Conservation (phyloP, 2,113 vertebrate genomes). For the Numida meleagris region DNA sequence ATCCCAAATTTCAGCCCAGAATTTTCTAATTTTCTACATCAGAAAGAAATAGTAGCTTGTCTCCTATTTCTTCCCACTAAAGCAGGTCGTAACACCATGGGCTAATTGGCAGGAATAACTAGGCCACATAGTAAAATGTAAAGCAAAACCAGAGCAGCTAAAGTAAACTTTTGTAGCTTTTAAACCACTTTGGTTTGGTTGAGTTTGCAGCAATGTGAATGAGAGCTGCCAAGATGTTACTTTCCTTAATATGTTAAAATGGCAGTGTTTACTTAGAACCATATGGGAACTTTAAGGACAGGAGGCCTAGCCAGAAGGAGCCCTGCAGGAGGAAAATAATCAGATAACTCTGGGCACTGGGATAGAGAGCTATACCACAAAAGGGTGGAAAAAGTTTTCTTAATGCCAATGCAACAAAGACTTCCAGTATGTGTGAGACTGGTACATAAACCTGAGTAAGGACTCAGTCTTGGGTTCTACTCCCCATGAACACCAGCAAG, state of each 20-base stretch:
- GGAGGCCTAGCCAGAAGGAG: conserved; percentile 29
- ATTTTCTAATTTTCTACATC: conserved; percentile 58
- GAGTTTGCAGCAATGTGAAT: conserved; percentile 27
- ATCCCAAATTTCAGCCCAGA: conserved; percentile 36
- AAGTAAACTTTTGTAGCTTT: conserved; percentile 49
- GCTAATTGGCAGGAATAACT: conserved; percentile 58
- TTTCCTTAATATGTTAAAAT: conserved; percentile 47
- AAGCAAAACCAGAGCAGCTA: conserved; percentile 69
- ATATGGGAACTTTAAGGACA: conserved; percentile 44
- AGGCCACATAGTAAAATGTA: conserved; percentile 57
- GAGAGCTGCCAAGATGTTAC: conserved; percentile 62
- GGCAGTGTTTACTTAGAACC: conserved; percentile 58
- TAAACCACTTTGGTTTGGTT: conserved; percentile 66
- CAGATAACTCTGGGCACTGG: not conserved
- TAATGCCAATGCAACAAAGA: not conserved
- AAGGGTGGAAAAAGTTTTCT: conserved; percentile 28
- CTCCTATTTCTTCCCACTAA: conserved; percentile 52
- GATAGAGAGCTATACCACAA: not conserved
- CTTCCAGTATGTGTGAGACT: not conserved
- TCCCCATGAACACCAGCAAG: not conserved
- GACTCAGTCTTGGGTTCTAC: not conserved
- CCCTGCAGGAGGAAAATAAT: conserved; percentile 46
- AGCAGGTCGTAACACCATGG: conserved; percentile 51
- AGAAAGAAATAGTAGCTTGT: conserved; percentile 66
- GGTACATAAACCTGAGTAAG: not conserved